These are phyloP conservation scores for Thinocorus orbignyianus DNA, from an alignment of 2,113 vertebrate species.

Conservation along the genomic window DNA sequence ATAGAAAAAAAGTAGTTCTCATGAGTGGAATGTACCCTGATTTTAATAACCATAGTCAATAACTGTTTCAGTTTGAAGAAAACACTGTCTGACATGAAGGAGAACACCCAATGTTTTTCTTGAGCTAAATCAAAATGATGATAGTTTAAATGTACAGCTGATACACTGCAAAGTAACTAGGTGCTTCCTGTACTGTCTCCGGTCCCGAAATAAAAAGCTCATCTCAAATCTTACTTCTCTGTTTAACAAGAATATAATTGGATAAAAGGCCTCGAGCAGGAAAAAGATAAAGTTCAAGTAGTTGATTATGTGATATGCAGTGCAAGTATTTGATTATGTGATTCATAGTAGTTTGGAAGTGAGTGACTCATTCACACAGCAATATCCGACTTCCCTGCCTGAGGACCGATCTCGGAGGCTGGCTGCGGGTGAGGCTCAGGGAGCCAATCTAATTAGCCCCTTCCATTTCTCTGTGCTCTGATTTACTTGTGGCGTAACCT, in stretches of 20 bases:
- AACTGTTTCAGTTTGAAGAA: conserved; percentile 23
- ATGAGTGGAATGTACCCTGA: not conserved
- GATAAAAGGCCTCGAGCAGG: conserved; percentile 64
- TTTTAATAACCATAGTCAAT: conserved; percentile 40
- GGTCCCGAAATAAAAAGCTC: conserved; percentile 42
- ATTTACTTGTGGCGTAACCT: not conserved
- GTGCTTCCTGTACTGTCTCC: conserved; percentile 54
- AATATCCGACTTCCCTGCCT: conserved; percentile 17
- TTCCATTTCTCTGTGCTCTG: not conserved
- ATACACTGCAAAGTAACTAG: not conserved
- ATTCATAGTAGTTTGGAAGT: conserved; percentile 52
- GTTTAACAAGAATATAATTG: conserved; percentile 66
- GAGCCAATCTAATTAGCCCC: conserved; percentile 23
- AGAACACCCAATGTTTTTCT: not conserved
- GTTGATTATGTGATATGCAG: conserved; percentile 62
- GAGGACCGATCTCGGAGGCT: not conserved
- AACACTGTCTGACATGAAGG: not conserved
- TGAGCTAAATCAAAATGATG: conserved; percentile 6
- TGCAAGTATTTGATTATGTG: conserved; percentile 68
- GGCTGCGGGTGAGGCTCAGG: not conserved
- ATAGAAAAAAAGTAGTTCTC: not conserved
- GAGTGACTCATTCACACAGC: conserved; percentile 58
- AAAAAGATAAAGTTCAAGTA: conserved; percentile 68
- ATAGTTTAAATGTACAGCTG: not conserved
- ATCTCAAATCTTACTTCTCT: conserved; percentile 52